Conservation (phyloP, 2,797 vertebrate species). For the Sebastes taczanowskii region DNA sequence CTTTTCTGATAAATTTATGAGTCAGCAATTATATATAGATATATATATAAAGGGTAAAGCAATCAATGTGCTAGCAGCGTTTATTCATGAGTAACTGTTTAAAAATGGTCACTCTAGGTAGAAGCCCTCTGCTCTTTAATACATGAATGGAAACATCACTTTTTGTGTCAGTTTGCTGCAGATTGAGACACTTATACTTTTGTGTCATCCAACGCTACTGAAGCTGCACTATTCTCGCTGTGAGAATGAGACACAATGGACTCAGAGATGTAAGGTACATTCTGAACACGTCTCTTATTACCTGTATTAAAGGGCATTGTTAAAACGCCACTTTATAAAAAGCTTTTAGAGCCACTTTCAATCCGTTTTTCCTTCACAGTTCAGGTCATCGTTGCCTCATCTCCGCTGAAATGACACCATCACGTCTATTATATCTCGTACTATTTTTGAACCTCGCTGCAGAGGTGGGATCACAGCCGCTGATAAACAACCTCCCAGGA, state of each 20-base stretch:
- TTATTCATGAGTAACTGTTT: too few relatives aligned
- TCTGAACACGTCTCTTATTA: slow-evolving; percentile 13
- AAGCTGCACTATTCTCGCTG: neutral
- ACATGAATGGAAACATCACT: too few relatives aligned
- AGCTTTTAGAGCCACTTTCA: slow-evolving; percentile 31
- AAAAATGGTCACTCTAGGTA: neutral
- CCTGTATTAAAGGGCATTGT: slow-evolving; percentile 8
- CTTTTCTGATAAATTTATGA: neutral
- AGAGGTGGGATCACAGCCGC: slow-evolving; percentile 20
- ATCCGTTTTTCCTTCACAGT: neutral
- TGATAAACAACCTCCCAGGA: slow-evolving; percentile 42
- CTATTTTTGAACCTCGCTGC: slow-evolving; percentile 30
- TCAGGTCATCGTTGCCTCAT: neutral
- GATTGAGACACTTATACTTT: neutral
- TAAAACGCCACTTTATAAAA: slow-evolving; percentile 18
- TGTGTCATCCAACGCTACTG: neutral
- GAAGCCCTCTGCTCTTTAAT: neutral
- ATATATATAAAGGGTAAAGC: neutral
- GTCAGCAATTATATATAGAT: neutral
- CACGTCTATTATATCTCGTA: slow-evolving; percentile 12
- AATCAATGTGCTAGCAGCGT: neutral
- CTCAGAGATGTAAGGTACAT: neutral
- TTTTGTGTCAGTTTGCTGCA: too few relatives aligned
- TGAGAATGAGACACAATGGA: neutral
- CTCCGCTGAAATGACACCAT: slow-evolving; percentile 36